Evolutionary conservation across 2,797 vertebrate genomes (phyloP), one percentile per base, ranked within the genome.

Genomic region (Falco rusticolus): DNA sequence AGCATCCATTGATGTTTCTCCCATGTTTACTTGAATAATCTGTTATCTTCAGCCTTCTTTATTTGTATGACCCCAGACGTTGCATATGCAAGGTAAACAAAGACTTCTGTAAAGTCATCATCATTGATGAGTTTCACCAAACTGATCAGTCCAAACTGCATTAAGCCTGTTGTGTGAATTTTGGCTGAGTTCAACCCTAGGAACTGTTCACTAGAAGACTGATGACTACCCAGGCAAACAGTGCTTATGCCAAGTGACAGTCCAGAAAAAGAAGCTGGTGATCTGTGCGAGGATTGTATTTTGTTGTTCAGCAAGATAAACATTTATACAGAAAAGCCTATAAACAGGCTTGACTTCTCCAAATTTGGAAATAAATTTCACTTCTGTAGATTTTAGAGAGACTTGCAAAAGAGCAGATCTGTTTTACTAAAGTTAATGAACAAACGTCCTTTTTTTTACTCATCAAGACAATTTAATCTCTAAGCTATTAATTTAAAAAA

Each of bases 201-300:
- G 69, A 91, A 61, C 7, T 29, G 19, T 33, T 91, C 29, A 33
- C 47, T 8, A 61, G 48, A 48, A 66, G 43, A 56, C 9, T 34
- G 33, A 48, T 13, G 33, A 39, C 13, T 45, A 7, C 56, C 50
- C 47, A 59, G n/a, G 39, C 15, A 84, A 76, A 22, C 14, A 14
- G 17, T 33, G 47, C 28, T 65, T 77, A 29, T 64, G 37, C 10
- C n/a, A 65, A n/a, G 16, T 64, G 50, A 34, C 15, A 61, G 33
- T 59, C 64, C 47, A 81, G 64, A 43, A 79, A 39, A 79, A 63
- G 33, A 16, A 56, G 25, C 16, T 92, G 33, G 11, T 80, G 43
- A 33, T 76, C 43, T 63, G 33, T 1, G 0, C 21, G 43, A 87
- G 13, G 18, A 66, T 9, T 31, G 1, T 0, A 0, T 80, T 70